Base-by-base conservation (phyloP, 2,888 invertebrate species). In the Tetramorium bicarinatum region DNA sequence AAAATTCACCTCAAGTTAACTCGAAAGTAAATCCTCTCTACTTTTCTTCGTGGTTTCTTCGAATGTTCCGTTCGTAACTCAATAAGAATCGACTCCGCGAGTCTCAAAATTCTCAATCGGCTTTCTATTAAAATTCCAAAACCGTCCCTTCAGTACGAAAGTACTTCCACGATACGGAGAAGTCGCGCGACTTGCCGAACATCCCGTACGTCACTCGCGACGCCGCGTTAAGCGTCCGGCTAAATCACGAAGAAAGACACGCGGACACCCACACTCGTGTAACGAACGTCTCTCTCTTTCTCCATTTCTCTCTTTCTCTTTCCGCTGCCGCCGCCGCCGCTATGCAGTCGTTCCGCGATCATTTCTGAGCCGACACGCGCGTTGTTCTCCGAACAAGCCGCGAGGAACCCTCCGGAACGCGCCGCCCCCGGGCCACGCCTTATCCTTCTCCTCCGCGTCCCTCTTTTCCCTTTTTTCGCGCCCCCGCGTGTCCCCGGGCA, bases 391-490 rank as follows among this genome's bases (percentile, higher is more conserved):
- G 72, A 71, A 79, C 79, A 79, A 79, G 59, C 79, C 59, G 79
- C 79, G 79, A 71, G 79, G 21, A 76, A 75, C 62, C 74, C 52
- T 77, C 34, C 61, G 81, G 64, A 44, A 76, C 62, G 81, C 81
- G 81, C 81, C 81, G 81, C 81, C 81, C 77, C 81, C 64, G 62
- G 15, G 81, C 81, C 81, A 81, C 81, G 81, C 71, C 71, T 72
- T 83, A 67, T 83, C 67, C 79, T 71, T 79, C 79, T 79, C 72
- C 79, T 79, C 79, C 34, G 47, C 79, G 15, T 71, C 72, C 79
- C 79, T 79, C 72, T 79, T 72, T 72, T 79, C 59, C 47, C 72
- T 79, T 79, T 79, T 79, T 79, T 79, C 59, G 72, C 72, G 8
- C 18, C 72, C 71, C 79, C 79, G 71, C 72, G 47, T 79, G 59